These are phyloP conservation scores for Cylindroiulus punctatus DNA, from an alignment of 2,888 invertebrate genomes.

Conservation along the genomic window DNA sequence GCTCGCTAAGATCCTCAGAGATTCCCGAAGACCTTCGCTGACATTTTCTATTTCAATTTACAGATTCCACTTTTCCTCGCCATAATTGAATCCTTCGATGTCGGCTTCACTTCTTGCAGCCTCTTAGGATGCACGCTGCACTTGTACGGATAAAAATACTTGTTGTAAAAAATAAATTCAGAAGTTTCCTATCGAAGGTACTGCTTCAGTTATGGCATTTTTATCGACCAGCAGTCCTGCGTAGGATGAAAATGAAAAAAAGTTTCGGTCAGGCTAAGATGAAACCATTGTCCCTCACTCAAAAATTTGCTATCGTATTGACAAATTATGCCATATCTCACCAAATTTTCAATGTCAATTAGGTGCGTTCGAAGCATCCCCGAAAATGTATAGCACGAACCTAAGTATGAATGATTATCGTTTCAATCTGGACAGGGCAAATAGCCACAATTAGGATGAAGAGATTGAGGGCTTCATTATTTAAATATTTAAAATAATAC, in stretches of 20 bases:
- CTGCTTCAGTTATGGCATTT: background rate
- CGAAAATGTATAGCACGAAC: too few relatives aligned
- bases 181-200: background rate
- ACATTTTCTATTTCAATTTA: slow-evolving; percentile 47
- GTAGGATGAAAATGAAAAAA: background rate
- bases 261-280: too few relatives aligned
- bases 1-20: slow-evolving; percentile 41
- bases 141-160: background rate
- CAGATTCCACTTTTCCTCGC: slow-evolving; percentile 27
- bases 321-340: too few relatives aligned
- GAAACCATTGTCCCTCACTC: too few relatives aligned
- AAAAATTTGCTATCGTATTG: too few relatives aligned
- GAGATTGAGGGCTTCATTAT: too few relatives aligned
- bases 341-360: too few relatives aligned
- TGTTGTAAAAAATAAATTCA: background rate
- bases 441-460: too few relatives aligned
- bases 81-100: slow-evolving; percentile 40
- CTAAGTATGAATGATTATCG: too few relatives aligned
- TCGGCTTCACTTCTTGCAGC: slow-evolving; percentile 4
- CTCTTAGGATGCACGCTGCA: background rate
- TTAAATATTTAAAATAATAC: too few relatives aligned
- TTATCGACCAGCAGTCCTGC: background rate
- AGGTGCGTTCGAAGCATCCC: too few relatives aligned
- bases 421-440: too few relatives aligned
- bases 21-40: slow-evolving; percentile 31